Base-by-base conservation (phyloP, 2,888 invertebrate genomes). In the Camponotus fellah region DNA sequence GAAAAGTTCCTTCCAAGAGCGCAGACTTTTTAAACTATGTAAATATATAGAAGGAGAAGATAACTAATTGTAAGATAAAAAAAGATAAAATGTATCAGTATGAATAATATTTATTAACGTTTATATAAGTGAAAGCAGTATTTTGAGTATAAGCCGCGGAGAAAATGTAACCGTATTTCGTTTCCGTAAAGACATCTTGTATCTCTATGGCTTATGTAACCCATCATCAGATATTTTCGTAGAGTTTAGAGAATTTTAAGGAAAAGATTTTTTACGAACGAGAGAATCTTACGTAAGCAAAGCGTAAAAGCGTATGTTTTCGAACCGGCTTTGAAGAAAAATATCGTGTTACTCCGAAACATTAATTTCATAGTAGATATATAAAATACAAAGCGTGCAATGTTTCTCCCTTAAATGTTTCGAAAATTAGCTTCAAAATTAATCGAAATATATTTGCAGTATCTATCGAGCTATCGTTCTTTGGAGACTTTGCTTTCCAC, bases 371-470 rank as follows among this genome's bases (percentile, higher is more conserved):
- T 58, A 46, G 10, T 43, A 17, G 3, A 76, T 66, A 37, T 26
- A 76, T 14, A 49, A 76, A 76, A 68, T 76, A 68, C 53, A 68
- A 76, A 68, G 76, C 37, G n/a, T 17, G 40, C 26, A 76, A 76
- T 76, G 68, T 76, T 68, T 40, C 49, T 53, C 14, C 3, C 37
- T 40, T 53, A 34, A 32, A 12, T 37, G 60, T 40, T 60, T 71
- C 10, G 26, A 40, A 66, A 66, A 65, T 46, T 6, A 5, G 49
- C 49, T 65, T 76, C 21, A 46, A 76, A 65, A 66, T 66, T 66
- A 66, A 4, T 66, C 17, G 21, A 21, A 64, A 21, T 6, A 4
- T 14, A 74, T 62, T 74, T 3, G 9, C 58, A 40, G 26, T 17
- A 5, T 12, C n/a, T 32, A 34, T 64, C n/a, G 12, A 32, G n/a